Evolutionary conservation across 2,888 invertebrate genomes (phyloP).

Genomic region (Cantharis rustica): DNA sequence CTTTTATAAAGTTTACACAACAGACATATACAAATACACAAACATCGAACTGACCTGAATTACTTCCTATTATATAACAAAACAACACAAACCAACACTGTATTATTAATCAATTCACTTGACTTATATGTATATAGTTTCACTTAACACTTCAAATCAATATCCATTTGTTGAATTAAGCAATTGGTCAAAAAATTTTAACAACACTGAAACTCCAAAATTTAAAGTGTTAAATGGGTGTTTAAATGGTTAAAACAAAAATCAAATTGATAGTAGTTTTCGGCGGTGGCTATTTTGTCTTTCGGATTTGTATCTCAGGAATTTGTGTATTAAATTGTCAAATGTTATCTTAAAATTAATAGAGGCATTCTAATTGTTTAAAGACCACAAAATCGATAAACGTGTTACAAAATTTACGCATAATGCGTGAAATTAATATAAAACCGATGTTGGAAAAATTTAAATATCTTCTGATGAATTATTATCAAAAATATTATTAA

Average conservation of each 20-base stretch:
- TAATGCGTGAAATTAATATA: not conserved
- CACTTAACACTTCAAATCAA: constrained; percentile 27
- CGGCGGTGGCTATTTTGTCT: not conserved
- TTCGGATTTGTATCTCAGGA: not conserved
- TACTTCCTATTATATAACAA: constrained; percentile 25
- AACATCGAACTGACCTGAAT: constrained; percentile 30
- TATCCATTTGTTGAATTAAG: constrained; percentile 29
- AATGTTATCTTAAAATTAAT: not conserved
- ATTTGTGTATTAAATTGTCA: not conserved
- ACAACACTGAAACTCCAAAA: not conserved
- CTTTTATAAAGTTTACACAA: constrained; percentile 4
- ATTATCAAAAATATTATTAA: not conserved
- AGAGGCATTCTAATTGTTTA: constrained; percentile 4
- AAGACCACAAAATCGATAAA: constrained; percentile 5
- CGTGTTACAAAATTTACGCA: constrained; percentile 1
- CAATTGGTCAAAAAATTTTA: constrained; percentile 1
- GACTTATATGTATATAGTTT: constrained; percentile 18
- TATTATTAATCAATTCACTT: constrained; percentile 29
- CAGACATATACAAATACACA: constrained; percentile 13
- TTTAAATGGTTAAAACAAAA: not conserved
- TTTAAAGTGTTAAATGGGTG: not conserved
- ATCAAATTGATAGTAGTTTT: not conserved
- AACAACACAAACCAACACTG: constrained; percentile 26
- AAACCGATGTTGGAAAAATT: not conserved
- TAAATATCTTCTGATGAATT: not conserved